Evolutionary conservation across 2,888 invertebrate genomes (phyloP), one percentile per base, ranked within the genome.

Genomic region (Nymphalis c-album): DNA sequence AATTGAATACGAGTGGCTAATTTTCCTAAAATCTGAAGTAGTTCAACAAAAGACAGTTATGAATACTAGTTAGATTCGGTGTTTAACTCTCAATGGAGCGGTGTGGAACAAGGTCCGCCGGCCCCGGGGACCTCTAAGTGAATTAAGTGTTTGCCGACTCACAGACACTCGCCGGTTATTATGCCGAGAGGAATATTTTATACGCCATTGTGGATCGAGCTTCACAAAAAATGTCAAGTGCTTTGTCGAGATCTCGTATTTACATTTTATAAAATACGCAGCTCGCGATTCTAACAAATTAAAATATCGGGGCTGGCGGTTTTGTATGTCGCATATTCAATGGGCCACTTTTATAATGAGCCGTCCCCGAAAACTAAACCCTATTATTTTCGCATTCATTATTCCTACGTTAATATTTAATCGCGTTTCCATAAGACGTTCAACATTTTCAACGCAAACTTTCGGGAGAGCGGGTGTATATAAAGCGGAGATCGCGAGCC

Each of bases 81-180:
- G 71, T 71, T 71, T 65, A 69, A 72, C 53, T 71, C 69, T 64
- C 72, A 69, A 71, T 67, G 72, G 72, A 57, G 71, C 71, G 64
- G 67, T 63, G 71, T 64, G 26, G 69, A 62, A 66, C 72, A 53
- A 55, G 67, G 71, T 67, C 72, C 68, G 71, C 70, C 64, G 64
- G 74, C 74, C 72, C 71, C 75, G 62, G 75, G 75, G 77, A 76
- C 72, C 68, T 68, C 75, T 85, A 82, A 85, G 82, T 85, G 84
- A 82, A 85, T 85, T 85, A 83, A 83, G 80, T 82, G 83, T 81
- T 83, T 78, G 76, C 72, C 51, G 69, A 76, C 72, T 70, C 68
- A 71, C 60, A 71, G 71, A 71, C 71, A 69, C 71, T 69, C 71
- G 69, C 62, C 72, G 55, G 71, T 72, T 72, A 63, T 68, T 70